A percentile compares a stretch with the other conserved stretches of the same genome.
These are phyloP conservation scores for Moxostoma hubbsi DNA, from an alignment of 2,797 vertebrate genomes.

Conservation along the genomic window DNA sequence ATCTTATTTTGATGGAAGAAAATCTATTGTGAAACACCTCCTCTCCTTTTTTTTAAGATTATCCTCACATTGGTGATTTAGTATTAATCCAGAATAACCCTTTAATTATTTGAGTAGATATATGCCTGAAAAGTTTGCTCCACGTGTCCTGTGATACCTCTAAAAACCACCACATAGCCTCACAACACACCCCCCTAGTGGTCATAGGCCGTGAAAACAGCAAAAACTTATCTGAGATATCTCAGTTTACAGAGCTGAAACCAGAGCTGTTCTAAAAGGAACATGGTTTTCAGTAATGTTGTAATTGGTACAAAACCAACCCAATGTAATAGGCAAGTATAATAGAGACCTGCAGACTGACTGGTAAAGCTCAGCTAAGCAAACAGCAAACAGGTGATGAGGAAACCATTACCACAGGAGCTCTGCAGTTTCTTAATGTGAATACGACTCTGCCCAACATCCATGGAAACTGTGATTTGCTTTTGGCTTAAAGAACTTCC, in stretches of 20 bases:
- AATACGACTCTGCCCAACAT: slow-evolving; percentile 60
- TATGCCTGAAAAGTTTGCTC: no score
- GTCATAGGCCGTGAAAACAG: slow-evolving; percentile 58
- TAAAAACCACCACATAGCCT: slow-evolving; percentile 7
- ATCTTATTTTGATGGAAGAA: no score
- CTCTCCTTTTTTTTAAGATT: background rate
- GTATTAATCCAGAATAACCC: background rate
- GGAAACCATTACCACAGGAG: slow-evolving; percentile 74
- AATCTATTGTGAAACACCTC: no score
- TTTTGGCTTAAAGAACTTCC: slow-evolving; percentile 63
- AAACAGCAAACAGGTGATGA: slow-evolving; percentile 66
- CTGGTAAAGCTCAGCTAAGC: slow-evolving; percentile 54
- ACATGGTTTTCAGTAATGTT: slow-evolving; percentile 11
- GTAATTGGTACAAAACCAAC: background rate
- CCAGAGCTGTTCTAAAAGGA: no score
- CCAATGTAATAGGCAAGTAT: no score
- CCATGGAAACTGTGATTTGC: slow-evolving; percentile 63
- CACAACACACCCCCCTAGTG: slow-evolving; percentile 72
- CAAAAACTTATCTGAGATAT: background rate
- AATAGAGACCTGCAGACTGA: no score
- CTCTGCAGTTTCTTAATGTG: slow-evolving; percentile 65
- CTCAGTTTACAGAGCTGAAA: background rate
- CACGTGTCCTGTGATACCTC: no score
- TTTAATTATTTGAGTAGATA: background rate
- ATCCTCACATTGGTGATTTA: background rate